Base-by-base conservation (phyloP, 2,797 vertebrate species). In the Salmo trutta region DNA sequence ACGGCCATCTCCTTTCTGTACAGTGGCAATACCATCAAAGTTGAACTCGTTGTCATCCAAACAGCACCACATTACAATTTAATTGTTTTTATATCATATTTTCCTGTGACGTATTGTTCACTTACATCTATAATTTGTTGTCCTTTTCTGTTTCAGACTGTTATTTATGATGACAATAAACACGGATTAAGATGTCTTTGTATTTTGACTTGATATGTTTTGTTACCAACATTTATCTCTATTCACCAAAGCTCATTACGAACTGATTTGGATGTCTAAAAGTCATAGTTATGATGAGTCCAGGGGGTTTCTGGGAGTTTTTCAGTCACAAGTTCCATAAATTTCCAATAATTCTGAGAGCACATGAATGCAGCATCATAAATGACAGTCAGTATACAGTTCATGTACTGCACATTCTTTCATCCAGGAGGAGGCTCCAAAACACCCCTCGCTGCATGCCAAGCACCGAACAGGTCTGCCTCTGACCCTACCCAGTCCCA, bases 11-110 rank as follows among this genome's bases (percentile, higher is more conserved):
- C 79, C 75, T 87, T 86, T 67, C 77, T 92, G 88, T 88, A 84
- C 85, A 89, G 80, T 88, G 80, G 47, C 85, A 83, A 87, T 59
- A 84, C 14, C 71, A 89, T 85, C 53, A 77, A 81, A 87, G 83
- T 87, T 87, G 0, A 84, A 82, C 27, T 72, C 84, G 82, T 73
- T 86, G 89, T 91, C 82, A 88, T 79, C 80, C 83, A 88, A 88
- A 78, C 85, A 88, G 79, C 88, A 87, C 84, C 84, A 89, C 81
- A 89, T 86, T 79, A 87, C 88, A 88, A 85, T 92, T 88, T 93
- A 90, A 91, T 91, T 91, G 91, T 93, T 85, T 81, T 73, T 73
- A 19, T 73, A 73, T 29, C 52, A 72, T 68, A 76, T 91, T 90
- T 92, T 81, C 72, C 86, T 89, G 90, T 91, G 75, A 81, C 76